These are phyloP conservation scores for Oophaga pumilio DNA, from an alignment of 2,113 vertebrate species.

Conservation along the genomic window DNA sequence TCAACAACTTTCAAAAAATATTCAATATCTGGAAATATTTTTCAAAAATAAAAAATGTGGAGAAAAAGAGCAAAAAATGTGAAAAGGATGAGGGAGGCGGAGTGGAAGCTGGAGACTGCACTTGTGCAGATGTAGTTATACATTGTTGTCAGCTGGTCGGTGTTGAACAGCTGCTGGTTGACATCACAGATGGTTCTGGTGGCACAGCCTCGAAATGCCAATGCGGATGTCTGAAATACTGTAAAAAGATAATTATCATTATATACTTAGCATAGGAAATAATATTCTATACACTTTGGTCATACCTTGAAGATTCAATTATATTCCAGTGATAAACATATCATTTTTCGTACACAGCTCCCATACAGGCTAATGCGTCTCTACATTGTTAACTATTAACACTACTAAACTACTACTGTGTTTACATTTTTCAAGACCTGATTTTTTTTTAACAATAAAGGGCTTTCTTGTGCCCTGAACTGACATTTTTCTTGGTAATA, in stretches of 20 bases:
- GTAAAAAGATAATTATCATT: background rate
- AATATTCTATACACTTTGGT: background rate
- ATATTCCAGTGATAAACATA: too few relatives aligned
- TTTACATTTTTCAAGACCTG: too few relatives aligned
- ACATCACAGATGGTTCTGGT: background rate
- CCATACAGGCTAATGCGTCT: too few relatives aligned
- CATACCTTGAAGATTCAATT: background rate
- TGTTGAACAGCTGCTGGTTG: background rate
- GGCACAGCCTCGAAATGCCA: slow-evolving; percentile 5
- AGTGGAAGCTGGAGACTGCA: background rate
- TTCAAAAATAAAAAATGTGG: background rate
- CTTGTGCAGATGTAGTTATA: background rate
- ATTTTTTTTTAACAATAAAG: too few relatives aligned
- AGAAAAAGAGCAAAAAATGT: background rate
- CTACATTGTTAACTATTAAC: too few relatives aligned
- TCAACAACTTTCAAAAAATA: too few relatives aligned
- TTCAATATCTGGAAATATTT: background rate
- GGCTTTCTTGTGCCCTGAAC: too few relatives aligned
- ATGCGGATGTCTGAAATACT: background rate
- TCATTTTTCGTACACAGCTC: too few relatives aligned
- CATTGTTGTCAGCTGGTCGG: background rate
- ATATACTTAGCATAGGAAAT: background rate
- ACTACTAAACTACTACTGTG: too few relatives aligned
- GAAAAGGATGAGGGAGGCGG: background rate
- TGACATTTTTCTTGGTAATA: too few relatives aligned